phyloP scores from a whole-genome alignment of 2,797 vertebrate genomes.

The Clarias pachynema region DNA sequence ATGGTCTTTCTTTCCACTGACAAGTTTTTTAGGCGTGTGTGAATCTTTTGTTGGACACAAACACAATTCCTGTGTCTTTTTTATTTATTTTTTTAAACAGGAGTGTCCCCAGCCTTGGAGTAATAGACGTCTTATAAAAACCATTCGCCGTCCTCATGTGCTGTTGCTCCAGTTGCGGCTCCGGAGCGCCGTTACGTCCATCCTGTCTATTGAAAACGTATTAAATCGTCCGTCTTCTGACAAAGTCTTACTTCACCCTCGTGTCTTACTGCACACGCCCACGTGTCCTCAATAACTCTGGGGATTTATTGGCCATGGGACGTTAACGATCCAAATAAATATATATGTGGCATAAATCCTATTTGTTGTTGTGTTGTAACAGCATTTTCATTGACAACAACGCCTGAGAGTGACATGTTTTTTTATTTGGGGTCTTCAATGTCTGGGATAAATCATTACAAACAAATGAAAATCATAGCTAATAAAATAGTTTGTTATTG shows the following conservation, averaged over 20 bases:
- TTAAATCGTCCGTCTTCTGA: constrained; percentile 64
- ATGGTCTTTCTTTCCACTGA: constrained; percentile 62
- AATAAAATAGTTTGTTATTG: background rate
- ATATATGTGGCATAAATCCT: background rate
- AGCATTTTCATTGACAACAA: background rate
- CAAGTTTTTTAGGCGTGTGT: constrained; percentile 55
- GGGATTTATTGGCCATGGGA: constrained; percentile 78
- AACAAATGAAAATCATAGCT: background rate
- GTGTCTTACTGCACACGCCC: constrained; percentile 57
- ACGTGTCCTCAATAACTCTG: constrained; percentile 70
- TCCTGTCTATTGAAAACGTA: constrained; percentile 49
- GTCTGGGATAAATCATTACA: background rate
- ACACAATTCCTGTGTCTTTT: constrained; percentile 50
- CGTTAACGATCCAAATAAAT: constrained; percentile 79
- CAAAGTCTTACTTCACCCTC: constrained; percentile 62
- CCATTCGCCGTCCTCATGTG: constrained; percentile 37
- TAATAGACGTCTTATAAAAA: constrained; percentile 66
- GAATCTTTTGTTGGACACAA: constrained; percentile 58
- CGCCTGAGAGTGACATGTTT: background rate
- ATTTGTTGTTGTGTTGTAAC: background rate
- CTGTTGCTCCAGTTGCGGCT: constrained; percentile 21
- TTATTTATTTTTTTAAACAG: constrained; percentile 59
- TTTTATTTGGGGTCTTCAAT: background rate
- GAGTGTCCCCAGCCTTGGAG: constrained; percentile 54
- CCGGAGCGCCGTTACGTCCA: background rate